Evolutionary conservation across 2,797 vertebrate species (phyloP).

Genomic region (Artibeus lituratus): DNA sequence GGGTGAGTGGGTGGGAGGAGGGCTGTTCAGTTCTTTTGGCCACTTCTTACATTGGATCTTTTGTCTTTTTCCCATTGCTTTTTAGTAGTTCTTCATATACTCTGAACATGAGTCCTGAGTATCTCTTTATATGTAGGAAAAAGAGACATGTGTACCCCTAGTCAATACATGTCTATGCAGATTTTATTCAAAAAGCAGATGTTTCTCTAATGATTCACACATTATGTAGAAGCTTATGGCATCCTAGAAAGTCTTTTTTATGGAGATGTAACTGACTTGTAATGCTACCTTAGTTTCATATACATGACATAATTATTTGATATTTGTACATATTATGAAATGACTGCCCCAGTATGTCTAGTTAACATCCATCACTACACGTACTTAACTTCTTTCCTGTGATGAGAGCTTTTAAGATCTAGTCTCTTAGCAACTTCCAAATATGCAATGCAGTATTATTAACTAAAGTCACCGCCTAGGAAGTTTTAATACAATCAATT

Average conservation of each 20-base stretch:
- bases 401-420: background rate
- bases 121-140: background rate
- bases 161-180: background rate
- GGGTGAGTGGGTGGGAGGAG: background rate
- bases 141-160: background rate
- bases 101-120: background rate
- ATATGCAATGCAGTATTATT: background rate
- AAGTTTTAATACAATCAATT: background rate
- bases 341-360: background rate
- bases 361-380: background rate
- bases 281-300: background rate
- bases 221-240: background rate
- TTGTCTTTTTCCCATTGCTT: background rate
- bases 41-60: background rate
- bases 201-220: background rate
- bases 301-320: background rate
- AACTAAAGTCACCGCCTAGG: background rate
- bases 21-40: background rate
- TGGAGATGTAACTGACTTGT: background rate
- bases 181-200: background rate
- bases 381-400: background rate
- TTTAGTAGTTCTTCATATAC: background rate
- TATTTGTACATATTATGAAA: background rate
- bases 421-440: background rate
- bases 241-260: background rate